A percentile compares a stretch with the other conserved stretches of the same genome.
These are phyloP conservation scores for Nycticryphes semicollaris DNA, from an alignment of 2,113 vertebrate species.

Conservation along the genomic window DNA sequence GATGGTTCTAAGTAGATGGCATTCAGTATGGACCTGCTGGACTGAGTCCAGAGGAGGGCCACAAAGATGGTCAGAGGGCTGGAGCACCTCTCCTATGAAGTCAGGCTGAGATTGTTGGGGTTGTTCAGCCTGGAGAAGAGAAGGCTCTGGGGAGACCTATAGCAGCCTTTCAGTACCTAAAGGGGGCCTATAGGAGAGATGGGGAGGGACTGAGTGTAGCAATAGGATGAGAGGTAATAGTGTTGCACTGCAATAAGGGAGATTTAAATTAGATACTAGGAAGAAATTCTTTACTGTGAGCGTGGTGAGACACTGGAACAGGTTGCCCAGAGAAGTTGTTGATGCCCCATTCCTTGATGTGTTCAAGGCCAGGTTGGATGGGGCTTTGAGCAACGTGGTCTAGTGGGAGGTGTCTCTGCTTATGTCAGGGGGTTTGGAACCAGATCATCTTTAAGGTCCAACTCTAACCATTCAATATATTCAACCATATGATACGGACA, in stretches of 20 bases:
- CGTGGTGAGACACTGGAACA: neutral
- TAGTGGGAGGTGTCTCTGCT: neutral
- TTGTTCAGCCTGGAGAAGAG: neutral
- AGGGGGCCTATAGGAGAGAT: neutral
- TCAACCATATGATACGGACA: neutral
- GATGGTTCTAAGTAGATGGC: neutral
- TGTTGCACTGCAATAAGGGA: neutral
- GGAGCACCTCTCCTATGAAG: neutral
- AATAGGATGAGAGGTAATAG: neutral
- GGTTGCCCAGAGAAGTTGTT: neutral
- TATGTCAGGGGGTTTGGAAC: neutral
- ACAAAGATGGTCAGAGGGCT: neutral
- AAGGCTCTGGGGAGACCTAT: neutral
- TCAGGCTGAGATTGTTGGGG: neutral
- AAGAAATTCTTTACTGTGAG: neutral
- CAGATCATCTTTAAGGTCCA: neutral
- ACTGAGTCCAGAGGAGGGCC: neutral
- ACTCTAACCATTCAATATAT: neutral
- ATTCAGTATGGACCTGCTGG: neutral
- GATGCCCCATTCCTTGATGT: neutral
- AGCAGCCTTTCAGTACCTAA: neutral
- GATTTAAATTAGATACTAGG: neutral
- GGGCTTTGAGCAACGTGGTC: neutral
- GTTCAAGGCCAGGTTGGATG: neutral
- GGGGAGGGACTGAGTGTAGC: neutral